These are phyloP conservation scores for Falco rusticolus DNA, from an alignment of 2,797 vertebrate genomes.

Conservation along the genomic window DNA sequence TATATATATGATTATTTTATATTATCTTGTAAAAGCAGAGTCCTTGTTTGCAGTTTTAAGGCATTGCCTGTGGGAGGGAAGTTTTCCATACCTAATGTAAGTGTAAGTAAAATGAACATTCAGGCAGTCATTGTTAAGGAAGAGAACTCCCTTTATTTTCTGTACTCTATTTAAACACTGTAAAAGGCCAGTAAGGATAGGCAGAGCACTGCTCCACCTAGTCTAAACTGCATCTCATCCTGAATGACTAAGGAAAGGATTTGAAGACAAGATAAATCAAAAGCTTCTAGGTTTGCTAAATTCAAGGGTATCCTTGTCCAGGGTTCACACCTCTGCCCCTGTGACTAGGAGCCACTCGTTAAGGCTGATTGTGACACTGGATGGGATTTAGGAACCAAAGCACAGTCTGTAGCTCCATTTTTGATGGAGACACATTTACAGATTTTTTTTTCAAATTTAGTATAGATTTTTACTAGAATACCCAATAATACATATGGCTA, in stretches of 20 bases:
- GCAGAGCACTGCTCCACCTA: background rate
- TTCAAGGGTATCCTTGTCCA: background rate
- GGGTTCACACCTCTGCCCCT: background rate
- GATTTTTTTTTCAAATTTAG: background rate
- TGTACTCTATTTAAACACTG: background rate
- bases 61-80: background rate
- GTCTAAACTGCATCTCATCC: background rate
- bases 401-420: background rate
- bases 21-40: background rate
- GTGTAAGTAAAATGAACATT: background rate
- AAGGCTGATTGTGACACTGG: background rate
- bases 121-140: background rate
- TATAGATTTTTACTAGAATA: background rate
- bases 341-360: background rate
- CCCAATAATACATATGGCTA: background rate
- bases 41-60: background rate
- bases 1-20: background rate
- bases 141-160: background rate
- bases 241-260: background rate
- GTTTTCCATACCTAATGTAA: background rate
- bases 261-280: background rate
- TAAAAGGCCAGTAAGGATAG: background rate
- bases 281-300: background rate
- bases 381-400: background rate
- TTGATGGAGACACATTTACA: background rate